Conservation (phyloP, 2,113 vertebrate species). For the Eleginops maclovinus region DNA sequence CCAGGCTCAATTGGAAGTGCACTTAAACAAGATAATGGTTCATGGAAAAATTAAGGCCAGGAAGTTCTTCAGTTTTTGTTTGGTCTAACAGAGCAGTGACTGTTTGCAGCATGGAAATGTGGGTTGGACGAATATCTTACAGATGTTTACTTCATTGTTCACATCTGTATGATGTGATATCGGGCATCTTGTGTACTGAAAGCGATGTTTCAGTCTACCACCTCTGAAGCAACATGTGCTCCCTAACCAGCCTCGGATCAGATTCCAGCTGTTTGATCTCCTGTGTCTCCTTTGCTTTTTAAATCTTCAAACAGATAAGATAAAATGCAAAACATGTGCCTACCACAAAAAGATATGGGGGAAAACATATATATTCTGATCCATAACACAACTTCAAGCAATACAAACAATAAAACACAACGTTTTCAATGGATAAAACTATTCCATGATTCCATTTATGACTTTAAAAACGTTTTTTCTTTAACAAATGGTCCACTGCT, state of each 20-base stretch:
- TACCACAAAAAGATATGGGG: neutral
- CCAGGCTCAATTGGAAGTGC: slow-evolving; percentile 59
- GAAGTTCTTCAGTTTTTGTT: slow-evolving; percentile 68
- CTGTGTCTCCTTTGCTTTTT: slow-evolving; percentile 12
- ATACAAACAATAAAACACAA: neutral
- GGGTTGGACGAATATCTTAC: slow-evolving; percentile 38
- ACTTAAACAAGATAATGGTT: slow-evolving; percentile 75
- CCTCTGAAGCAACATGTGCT: slow-evolving; percentile 41
- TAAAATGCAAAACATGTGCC: neutral
- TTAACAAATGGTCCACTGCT: neutral
- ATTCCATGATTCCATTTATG: neutral
- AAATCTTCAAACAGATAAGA: slow-evolving; percentile 8
- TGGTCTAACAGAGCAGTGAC: slow-evolving; percentile 46
- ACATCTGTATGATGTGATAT: slow-evolving; percentile 71
- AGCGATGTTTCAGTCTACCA: slow-evolving; percentile 47
- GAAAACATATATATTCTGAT: too few relatives aligned
- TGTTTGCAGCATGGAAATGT: slow-evolving; percentile 65
- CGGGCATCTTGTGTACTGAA: slow-evolving; percentile 52
- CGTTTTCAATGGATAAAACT: neutral
- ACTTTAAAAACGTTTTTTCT: neutral
- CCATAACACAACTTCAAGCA: neutral
- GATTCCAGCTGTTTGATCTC: slow-evolving; percentile 14
- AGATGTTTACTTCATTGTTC: slow-evolving; percentile 76
- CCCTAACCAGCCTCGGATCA: slow-evolving; percentile 18
- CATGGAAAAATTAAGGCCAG: slow-evolving; percentile 51